phyloP scores from a whole-genome alignment of 2,113 vertebrate species.

The Saimiri boliviensis region DNA sequence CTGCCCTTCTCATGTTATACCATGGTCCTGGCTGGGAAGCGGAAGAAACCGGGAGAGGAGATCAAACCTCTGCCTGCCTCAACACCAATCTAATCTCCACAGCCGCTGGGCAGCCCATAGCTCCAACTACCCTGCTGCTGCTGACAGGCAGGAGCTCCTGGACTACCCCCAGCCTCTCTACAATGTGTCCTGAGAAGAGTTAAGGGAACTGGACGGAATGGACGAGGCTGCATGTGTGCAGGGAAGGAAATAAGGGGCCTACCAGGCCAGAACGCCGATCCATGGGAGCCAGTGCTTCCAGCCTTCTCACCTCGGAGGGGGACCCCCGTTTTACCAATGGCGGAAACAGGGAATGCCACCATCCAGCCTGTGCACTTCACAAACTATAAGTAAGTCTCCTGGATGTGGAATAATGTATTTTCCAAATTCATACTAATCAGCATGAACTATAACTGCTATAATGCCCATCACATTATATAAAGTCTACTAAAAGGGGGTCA shows the following conservation, averaged over 20 bases:
- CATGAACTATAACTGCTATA: neutral
- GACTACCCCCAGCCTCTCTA: neutral
- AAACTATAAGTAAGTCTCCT: neutral
- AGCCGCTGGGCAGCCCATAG: neutral
- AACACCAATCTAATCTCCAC: neutral
- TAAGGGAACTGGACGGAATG: neutral
- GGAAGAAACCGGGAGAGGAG: neutral
- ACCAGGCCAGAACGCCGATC: neutral
- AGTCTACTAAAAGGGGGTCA: neutral
- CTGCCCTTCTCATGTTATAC: too few relatives aligned
- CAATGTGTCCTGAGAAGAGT: neutral
- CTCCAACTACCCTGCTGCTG: neutral
- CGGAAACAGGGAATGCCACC: too few relatives aligned
- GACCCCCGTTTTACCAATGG: neutral
- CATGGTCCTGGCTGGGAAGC: neutral
- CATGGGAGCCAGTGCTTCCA: neutral
- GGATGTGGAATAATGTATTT: neutral
- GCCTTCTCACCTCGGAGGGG: neutral
- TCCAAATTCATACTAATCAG: neutral
- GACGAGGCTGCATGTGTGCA: neutral
- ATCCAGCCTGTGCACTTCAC: neutral
- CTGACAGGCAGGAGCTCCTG: neutral
- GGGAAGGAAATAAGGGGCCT: neutral
- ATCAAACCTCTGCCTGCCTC: too few relatives aligned
- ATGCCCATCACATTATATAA: neutral